These are phyloP conservation scores for Carcinoscorpius rotundicauda DNA, from an alignment of 1,140 invertebrate genomes.

Conservation along the genomic window DNA sequence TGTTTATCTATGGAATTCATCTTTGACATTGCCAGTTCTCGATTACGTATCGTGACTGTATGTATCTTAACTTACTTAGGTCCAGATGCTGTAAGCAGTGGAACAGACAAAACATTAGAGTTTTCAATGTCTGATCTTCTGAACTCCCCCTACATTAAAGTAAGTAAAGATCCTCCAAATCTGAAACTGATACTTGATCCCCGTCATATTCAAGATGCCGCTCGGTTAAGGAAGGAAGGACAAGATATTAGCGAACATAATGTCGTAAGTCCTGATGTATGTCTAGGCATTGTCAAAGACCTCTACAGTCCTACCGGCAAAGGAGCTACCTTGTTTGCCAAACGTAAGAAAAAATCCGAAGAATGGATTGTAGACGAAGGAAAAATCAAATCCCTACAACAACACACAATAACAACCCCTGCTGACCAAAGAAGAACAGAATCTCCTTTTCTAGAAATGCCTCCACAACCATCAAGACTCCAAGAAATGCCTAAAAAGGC, in stretches of 20 bases:
- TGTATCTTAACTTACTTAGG: too few species aligned
- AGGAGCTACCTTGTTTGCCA: constrained; percentile 74
- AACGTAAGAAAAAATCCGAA: constrained; percentile 67
- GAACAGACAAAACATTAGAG: neutral
- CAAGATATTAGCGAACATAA: constrained; percentile 44
- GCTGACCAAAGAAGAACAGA: too few species aligned
- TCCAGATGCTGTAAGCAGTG: too few species aligned
- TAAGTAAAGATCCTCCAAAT: constrained; percentile 32
- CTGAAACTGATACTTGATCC: constrained; percentile 69
- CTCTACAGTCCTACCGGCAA: constrained; percentile 61
- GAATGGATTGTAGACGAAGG: constrained; percentile 74
- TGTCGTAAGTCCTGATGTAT: constrained; percentile 49
- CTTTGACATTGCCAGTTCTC: too few species aligned
- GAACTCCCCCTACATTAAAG: constrained; percentile 14
- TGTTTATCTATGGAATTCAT: too few species aligned
- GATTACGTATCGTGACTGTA: too few species aligned
- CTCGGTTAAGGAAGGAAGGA: constrained; percentile 43
- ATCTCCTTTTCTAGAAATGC: too few species aligned
- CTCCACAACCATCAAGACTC: neutral
- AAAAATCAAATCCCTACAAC: constrained; percentile 26
- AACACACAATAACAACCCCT: neutral
- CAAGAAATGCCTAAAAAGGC: constrained; percentile 27
- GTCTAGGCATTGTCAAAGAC: constrained; percentile 58
- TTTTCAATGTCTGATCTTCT: neutral
- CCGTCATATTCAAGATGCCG: constrained; percentile 54